Conservation (phyloP, 1,140 invertebrate species). For the Tetragonula clypearis region DNA sequence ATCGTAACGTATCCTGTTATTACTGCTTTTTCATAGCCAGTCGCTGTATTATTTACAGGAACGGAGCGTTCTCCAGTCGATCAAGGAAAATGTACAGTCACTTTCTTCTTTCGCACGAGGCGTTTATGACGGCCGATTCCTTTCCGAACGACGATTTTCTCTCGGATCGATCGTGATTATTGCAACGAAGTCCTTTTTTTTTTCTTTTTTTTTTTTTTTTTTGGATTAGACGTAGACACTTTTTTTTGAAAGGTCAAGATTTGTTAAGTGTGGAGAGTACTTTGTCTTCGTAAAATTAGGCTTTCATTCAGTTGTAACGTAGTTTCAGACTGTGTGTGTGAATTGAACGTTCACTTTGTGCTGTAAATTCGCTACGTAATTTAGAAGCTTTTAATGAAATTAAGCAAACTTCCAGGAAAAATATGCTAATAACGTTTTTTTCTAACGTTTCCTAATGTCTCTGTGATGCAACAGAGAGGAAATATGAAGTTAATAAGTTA, state of each 20-base stretch:
- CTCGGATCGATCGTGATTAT: neutral
- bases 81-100: neutral
- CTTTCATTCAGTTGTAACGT: too few relatives aligned
- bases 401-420: neutral
- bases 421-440: neutral
- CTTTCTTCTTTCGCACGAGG: neutral
- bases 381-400: neutral
- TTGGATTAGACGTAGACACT: neutral
- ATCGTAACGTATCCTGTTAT: slow-evolving; percentile 24
- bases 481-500: too few relatives aligned
- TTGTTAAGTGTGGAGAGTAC: too few relatives aligned
- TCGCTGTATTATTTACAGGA: neutral
- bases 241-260: too few relatives aligned
- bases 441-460: too few relatives aligned
- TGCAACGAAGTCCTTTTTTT: neutral
- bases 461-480: too few relatives aligned
- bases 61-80: neutral
- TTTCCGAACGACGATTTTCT: neutral
- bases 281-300: too few relatives aligned
- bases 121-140: neutral
- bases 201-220: too few relatives aligned
- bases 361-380: neutral
- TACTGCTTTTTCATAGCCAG: slow-evolving; percentile 2
- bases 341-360: too few relatives aligned
- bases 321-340: too few relatives aligned